Conservation (phyloP, 2,888 invertebrate species). For the Catocala sponsa region DNA sequence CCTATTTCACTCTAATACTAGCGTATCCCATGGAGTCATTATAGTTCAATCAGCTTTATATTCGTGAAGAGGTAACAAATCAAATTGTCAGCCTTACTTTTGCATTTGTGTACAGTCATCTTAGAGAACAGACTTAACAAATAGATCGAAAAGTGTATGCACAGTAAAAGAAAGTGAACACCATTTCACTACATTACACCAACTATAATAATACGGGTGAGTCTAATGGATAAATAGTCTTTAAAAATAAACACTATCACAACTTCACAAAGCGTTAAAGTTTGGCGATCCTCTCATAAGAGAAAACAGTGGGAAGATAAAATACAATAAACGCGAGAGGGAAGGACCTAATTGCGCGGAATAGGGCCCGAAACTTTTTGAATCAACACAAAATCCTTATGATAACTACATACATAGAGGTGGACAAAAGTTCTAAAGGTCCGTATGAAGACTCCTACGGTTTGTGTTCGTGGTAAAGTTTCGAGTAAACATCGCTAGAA, state of each 20-base stretch:
- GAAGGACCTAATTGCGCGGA: conserved; percentile 41
- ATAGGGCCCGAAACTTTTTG: conserved; percentile 50
- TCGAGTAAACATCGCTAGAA: conserved; percentile 49
- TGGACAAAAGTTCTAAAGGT: conserved; percentile 53
- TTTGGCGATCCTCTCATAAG: not conserved
- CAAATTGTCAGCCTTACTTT: no score
- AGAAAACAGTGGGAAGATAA: not conserved
- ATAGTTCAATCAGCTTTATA: no score
- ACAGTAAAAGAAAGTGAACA: no score
- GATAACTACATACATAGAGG: conserved; percentile 45
- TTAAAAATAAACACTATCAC: not conserved
- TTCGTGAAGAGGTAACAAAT: no score
- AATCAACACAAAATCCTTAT: conserved; percentile 53
- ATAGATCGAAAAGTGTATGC: no score
- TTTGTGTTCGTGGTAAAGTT: conserved; percentile 50
- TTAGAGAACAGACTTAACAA: no score
- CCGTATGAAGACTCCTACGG: conserved; percentile 45
- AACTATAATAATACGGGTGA: not conserved
- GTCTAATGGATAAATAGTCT: not conserved
- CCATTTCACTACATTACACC: not conserved
- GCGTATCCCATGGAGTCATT: no score
- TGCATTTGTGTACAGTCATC: no score
- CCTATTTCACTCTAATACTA: no score
- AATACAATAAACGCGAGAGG: conserved; percentile 10
- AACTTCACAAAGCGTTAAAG: not conserved